Evolutionary conservation across 2,888 invertebrate species (phyloP), one percentile per base, ranked within the genome.

Genomic region (Perizoma affinitatum): DNA sequence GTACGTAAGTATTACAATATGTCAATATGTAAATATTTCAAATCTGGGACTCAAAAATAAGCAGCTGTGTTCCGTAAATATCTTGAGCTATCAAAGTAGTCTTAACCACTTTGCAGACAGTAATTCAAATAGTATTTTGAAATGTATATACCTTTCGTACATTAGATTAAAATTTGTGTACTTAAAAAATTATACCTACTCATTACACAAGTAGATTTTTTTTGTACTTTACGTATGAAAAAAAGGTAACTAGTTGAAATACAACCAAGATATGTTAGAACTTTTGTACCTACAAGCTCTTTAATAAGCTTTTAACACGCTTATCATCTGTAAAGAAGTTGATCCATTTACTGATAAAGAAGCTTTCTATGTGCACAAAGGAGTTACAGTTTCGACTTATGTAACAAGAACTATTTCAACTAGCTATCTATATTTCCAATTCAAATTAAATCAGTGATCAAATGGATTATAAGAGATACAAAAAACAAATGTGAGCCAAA

Each of bases 331-430:
- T 63, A 58, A 35, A 60, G 61, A 58, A 63, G 62, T 53, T 62
- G 74, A 74, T 75, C 72, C 76, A 63, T 72, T 75, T 70, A 69
- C 72, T 71, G 74, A 75, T 75, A 73, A 40, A 35, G 33, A 44
- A 67, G 67, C 73, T 71, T 73, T 74, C 71, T 75, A 69, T 57
- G 54, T 54, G 61, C 67, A 67, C 62, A 54, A 60, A 60, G 11
- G 44, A 54, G 41, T 41, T 57, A 62, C 65, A 61, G 57, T 62
- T 68, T 63, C 53, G 43, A 47, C 54, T 66, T 70, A 63, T 55
- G 51, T 63, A 65, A 57, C 50, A 10, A 47, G 6, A 38, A 5
- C 36, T 38, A 6, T 48, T 47, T 50, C 54, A 54, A 46, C 6
- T 38, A 38, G 22, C 22, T 22, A 22, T 3, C 22, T 22, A 2